Base-by-base conservation (phyloP, 1,140 invertebrate genomes). In the Heliothis subflexa region DNA sequence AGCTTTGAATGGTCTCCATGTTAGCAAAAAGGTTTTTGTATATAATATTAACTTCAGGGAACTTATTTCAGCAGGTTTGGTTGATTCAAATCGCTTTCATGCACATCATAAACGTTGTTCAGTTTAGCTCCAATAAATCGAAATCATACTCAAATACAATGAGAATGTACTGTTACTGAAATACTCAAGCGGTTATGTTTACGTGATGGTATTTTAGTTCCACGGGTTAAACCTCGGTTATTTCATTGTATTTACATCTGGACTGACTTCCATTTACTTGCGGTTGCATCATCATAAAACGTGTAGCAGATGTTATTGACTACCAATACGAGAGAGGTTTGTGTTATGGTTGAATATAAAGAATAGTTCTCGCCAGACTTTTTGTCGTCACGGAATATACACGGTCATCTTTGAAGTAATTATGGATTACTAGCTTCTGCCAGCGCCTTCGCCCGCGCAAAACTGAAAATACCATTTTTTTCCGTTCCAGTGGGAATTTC, bases 171-270 rank as follows among this genome's bases (percentile, higher is more conserved):
- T 28, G 55, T 59, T 14, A 13, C 21, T 12, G 55, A 14, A 21
- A 57, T 59, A 13, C 47, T 66, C 5, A 11, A 45, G 47, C 62
- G 62, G 18, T 4, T 18, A 45, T 66, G 62, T 66, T 66, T 66
- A 47, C 18, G 9, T 1, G 62, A 47, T 66, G 62, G 16, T 66
- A 66, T 66, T 66, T 66, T 47, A 47, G n/a, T 40, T 40, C 10
- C 55, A 59, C 55, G 21, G 55, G 55, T 25, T 59, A 5, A 59
- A 25, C 3, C 55, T 7, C 2, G 12, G 61, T 45, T 40, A 64
- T 10, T 66, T 47, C 62, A 21, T 47, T 21, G 62, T 47, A 66
- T 66, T 66, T 66, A 66, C 47, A 66, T 47, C 62, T 66, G 55
- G 16, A 16, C 40, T 40, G 62, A 47, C 62, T 64, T 66, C 62